Base-by-base conservation (phyloP, 2,888 invertebrate genomes). In the Sesia bembeciformis region DNA sequence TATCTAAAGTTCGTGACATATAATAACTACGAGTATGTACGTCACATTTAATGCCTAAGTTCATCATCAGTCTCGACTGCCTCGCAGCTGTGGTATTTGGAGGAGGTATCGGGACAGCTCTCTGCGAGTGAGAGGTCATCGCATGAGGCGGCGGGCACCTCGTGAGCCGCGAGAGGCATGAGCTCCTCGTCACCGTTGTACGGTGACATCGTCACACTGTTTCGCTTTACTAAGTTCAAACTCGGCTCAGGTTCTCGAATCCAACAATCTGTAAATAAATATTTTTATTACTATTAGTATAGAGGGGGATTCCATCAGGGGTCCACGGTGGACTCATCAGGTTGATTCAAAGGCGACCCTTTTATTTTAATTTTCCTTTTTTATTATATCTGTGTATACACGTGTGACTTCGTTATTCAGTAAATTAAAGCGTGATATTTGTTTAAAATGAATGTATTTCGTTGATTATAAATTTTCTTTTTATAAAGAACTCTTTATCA, bases 81-180 rank as follows among this genome's bases (percentile, higher is more conserved):
- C 78, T 94, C 94, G 65, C 94, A 94, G 70, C 94, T 94, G 71
- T 94, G 94, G 72, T 94, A 94, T 68, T 94, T 94, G 43, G 94
- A 94, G 56, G 93, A 94, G 0, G 93, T 93, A 65, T 94, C 94
- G 38, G 93, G 87, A 89, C 93, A 94, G 67, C 93, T 93, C 68
- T 94, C 94, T 0, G 93, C 93, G 4, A 91, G 90, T 0, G 93
- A 92, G 8, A 93, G 78, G 64, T 94, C 93, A 58, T 94, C 94
- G 4, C 82, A 91, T 0, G 94, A 94, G 2, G 85, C 88, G 0
- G 86, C 81, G 2, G 84, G 85, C 0, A 81, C 87, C 51, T 89
- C 88, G 60, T 87, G 93, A 3, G 93, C 93, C 0, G 93, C 93
- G 8, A 94, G 74, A 0, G 94, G 94, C 70, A 93, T 92, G 80